Percentiles rank a stretch among this genome's conserved stretches.
phyloP scores from a whole-genome alignment of 2,113 vertebrate genomes.

The Eolophus roseicapilla region DNA sequence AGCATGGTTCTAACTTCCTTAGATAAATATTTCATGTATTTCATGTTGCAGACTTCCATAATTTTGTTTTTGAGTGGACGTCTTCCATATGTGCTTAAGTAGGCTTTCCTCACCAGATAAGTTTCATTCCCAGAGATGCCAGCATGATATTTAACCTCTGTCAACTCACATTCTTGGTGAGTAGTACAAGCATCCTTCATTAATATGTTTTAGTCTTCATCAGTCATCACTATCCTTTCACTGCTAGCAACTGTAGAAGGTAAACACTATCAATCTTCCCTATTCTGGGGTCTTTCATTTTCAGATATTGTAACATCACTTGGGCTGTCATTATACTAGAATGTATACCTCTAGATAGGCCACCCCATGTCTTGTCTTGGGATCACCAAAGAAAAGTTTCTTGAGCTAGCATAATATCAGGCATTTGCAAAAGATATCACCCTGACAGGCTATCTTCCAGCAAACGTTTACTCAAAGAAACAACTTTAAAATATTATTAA shows the following conservation, averaged over 20 bases:
- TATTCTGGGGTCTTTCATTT: neutral
- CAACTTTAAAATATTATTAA: constrained; percentile 23
- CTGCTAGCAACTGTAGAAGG: neutral
- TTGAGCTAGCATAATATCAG: neutral
- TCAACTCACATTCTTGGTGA: neutral
- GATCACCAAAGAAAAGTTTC: neutral
- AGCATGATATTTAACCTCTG: neutral
- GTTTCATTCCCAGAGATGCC: neutral
- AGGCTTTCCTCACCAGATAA: neutral
- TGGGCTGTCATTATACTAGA: neutral
- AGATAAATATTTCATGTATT: neutral
- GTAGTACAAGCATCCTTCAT: neutral
- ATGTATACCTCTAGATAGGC: neutral
- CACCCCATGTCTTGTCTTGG: neutral
- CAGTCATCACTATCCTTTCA: neutral
- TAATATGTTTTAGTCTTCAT: neutral
- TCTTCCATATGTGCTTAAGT: neutral
- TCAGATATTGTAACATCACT: neutral
- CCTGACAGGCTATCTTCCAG: constrained; percentile 9
- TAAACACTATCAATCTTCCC: neutral
- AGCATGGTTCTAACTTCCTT: neutral
- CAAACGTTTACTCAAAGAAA: constrained; percentile 45
- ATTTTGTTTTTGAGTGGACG: neutral
- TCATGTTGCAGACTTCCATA: neutral
- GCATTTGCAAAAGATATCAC: constrained; percentile 16